Evolutionary conservation across 2,797 vertebrate genomes (phyloP).

Genomic region (Hydrolagus colliei): DNA sequence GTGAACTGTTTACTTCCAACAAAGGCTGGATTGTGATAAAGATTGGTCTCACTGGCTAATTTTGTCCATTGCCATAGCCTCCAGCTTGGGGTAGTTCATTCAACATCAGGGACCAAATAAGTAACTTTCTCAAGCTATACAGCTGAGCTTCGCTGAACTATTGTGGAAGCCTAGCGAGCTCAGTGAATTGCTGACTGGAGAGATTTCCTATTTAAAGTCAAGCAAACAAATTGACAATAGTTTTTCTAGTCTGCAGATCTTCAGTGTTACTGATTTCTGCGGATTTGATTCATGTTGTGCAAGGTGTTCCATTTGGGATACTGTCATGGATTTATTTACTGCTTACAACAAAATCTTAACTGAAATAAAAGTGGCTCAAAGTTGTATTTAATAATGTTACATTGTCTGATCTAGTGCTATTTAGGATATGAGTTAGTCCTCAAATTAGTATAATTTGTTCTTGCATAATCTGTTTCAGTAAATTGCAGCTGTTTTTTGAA

Average conservation of each 20-base stretch:
- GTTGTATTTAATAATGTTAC: no score
- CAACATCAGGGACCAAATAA: no score
- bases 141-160: no score
- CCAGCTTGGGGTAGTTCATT: no score
- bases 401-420: background rate
- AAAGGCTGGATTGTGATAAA: no score
- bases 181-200: constrained; percentile 10
- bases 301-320: background rate
- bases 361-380: no score
- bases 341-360: no score
- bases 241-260: background rate
- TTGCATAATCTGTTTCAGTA: background rate
- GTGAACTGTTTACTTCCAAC: no score
- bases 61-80: no score
- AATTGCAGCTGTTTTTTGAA: background rate
- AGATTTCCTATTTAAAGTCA: constrained; percentile 10
- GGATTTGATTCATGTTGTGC: background rate
- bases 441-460: background rate
- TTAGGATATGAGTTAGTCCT: background rate
- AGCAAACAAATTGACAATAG: background rate
- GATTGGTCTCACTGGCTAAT: no score
- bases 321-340: background rate
- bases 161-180: background rate
- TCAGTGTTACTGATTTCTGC: background rate
- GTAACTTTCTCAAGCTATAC: no score